Evolutionary conservation across 2,113 vertebrate genomes (phyloP), one percentile per base, ranked within the genome.

Genomic region (Gavia stellata): DNA sequence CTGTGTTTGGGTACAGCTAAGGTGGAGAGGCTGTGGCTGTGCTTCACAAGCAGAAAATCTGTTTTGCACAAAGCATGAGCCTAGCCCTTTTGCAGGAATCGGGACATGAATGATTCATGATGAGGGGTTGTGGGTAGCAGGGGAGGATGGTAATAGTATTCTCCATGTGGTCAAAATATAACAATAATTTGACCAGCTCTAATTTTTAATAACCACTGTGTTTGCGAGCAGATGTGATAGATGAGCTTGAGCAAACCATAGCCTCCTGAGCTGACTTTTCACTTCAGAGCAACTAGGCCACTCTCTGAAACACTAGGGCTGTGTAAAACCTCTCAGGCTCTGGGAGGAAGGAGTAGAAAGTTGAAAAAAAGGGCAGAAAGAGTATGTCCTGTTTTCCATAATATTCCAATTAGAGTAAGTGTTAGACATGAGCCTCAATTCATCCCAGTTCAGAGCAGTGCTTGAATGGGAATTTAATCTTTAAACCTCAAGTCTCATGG

Each of bases 201-300:
- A 7, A 71, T 85, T 93, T 92, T 95, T 94, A 53, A 91, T 88
- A 88, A 90, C 71, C 50, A 4, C 59, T 66, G 94, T 44, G 68
- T 45, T 84, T 74, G 72, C 74, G 89, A 94, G 89, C 91, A 91
- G 59, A n/a, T 93, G 82, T 83, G 88, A 71, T 61, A 74, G 88
- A 88, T 90, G 78, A 82, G 70, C 88, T 90, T 72, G 71, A 90
- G 86, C 86, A 88, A 80, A 44, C 44, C 25, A 4, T 34, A 68
- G 55, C 59, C 67, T 96, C 75, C 88, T 63, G 67, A 47, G 92
- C 75, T 92, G 88, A 34, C 82, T 91, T 83, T 88, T 86, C 53
- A 56, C 75, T 86, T 82, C 70, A 75, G 66, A 88, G 79, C 90
- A 90, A 20, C 26, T 55, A 44, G 85, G 66, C 71, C 61, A 45